phyloP scores from a whole-genome alignment of 1,140 invertebrate species.

The Adoxophyes honmai region DNA sequence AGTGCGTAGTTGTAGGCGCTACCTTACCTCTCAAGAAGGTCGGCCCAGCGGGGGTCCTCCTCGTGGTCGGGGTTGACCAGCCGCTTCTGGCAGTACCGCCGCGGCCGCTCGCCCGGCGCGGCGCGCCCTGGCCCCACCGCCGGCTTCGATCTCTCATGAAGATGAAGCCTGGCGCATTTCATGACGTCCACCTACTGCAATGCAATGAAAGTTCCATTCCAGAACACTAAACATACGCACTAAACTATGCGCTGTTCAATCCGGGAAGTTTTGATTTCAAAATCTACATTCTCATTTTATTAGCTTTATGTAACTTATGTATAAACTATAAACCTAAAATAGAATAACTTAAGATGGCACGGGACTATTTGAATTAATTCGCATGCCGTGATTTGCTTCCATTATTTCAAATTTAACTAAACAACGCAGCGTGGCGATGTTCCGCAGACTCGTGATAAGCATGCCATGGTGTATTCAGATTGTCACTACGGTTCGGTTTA shows the following conservation, averaged over 20 bases:
- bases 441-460: not conserved
- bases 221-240: no score
- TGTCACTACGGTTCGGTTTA: not conserved
- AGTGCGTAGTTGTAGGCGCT: no score
- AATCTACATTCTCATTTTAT: not conserved
- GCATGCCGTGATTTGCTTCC: slow-evolving; percentile 21
- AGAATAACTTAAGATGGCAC: slow-evolving; percentile 15
- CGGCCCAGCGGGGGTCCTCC: slow-evolving; percentile 49
- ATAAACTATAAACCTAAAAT: slow-evolving; percentile 1
- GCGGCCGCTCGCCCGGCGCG: slow-evolving; percentile 30
- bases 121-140: slow-evolving; percentile 20
- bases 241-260: no score
- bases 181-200: slow-evolving; percentile 34
- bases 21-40: slow-evolving; percentile 38
- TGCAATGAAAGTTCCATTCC: not conserved
- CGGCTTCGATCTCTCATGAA: slow-evolving; percentile 47
- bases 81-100: slow-evolving; percentile 57
- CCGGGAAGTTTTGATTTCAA: not conserved
- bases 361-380: slow-evolving; percentile 26
- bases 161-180: slow-evolving; percentile 53
- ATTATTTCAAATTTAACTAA: slow-evolving; percentile 9
- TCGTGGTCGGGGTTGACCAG: slow-evolving; percentile 55
- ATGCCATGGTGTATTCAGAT: slow-evolving; percentile 6
- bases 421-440: not conserved
- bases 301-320: not conserved